These are phyloP conservation scores for Drosophila paranaensis DNA, from an alignment of 2,888 invertebrate species.

Conservation along the genomic window DNA sequence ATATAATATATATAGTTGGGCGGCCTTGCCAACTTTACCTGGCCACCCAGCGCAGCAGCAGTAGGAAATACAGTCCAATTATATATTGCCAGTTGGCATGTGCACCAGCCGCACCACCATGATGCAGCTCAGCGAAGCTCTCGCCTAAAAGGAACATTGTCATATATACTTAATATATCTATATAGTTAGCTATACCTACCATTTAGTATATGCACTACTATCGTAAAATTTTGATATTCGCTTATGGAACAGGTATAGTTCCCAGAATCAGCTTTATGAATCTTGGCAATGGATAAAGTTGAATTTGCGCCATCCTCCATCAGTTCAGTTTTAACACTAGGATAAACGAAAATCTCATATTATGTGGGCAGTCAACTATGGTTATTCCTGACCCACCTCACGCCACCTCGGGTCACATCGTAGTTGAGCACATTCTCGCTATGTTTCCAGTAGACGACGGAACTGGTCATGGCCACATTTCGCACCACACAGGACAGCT, in stretches of 20 bases:
- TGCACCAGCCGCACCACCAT: conserved; percentile 85
- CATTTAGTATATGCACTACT: conserved; percentile 86
- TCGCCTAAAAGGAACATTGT: conserved; percentile 84
- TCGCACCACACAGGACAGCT: conserved; percentile 86
- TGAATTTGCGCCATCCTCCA: conserved; percentile 86
- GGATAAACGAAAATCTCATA: neutral
- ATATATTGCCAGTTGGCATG: conserved; percentile 55
- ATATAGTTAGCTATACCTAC: conserved; percentile 76
- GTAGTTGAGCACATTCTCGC: conserved; percentile 86
- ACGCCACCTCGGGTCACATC: conserved; percentile 86
- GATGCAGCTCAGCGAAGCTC: conserved; percentile 88
- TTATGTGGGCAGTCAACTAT: neutral
- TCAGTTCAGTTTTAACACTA: conserved; percentile 86
- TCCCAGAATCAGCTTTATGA: conserved; percentile 86
- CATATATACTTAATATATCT: neutral
- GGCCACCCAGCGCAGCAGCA: conserved; percentile 58
- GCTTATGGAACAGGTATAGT: conserved; percentile 86
- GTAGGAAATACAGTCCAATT: conserved; percentile 65
- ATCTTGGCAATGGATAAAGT: conserved; percentile 86
- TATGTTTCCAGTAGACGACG: conserved; percentile 86
- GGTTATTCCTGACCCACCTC: conserved; percentile 80
- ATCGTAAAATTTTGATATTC: conserved; percentile 85
- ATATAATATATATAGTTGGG: conserved; percentile 22
- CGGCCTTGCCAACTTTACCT: conserved; percentile 73
- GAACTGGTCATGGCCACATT: conserved; percentile 86